phyloP scores from a whole-genome alignment of 2,113 vertebrate species.

The Turdus rufiventris region DNA sequence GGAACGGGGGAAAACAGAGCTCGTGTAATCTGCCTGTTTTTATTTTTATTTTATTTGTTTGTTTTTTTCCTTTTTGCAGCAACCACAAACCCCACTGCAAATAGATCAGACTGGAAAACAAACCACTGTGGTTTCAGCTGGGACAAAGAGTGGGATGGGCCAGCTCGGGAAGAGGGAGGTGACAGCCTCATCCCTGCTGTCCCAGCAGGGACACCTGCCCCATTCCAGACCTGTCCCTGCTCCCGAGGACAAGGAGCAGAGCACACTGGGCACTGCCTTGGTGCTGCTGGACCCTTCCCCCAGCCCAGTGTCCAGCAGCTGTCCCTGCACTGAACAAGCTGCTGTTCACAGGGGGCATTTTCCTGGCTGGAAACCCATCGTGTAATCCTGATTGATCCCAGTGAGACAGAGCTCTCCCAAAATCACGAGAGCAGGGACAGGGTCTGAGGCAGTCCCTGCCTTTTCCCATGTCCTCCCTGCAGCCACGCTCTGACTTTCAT shows the following conservation, averaged over 20 bases:
- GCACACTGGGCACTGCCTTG: not conserved
- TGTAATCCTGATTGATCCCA: not conserved
- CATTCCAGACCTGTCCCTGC: rapidly evolving
- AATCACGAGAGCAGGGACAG: not conserved
- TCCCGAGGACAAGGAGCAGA: not conserved
- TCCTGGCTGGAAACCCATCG: not conserved
- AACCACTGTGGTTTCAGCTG: not conserved
- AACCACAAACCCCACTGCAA: slow-evolving; percentile 40
- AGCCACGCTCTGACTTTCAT: not conserved
- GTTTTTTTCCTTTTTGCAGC: not conserved
- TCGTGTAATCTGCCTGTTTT: not conserved
- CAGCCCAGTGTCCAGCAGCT: not conserved
- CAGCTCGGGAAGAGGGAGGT: not conserved
- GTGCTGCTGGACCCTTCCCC: not conserved
- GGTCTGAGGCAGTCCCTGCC: not conserved
- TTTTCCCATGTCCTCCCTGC: slow-evolving; percentile 13
- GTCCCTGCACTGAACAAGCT: not conserved
- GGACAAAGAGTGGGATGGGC: not conserved
- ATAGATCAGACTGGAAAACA: slow-evolving; percentile 40
- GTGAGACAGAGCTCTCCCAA: not conserved
- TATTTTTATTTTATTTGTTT: slow-evolving; percentile 42
- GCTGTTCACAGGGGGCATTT: not conserved
- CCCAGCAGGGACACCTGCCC: not conserved
- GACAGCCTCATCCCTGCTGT: not conserved
- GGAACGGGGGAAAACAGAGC: not conserved